Evolutionary conservation across 2,797 vertebrate species (phyloP).

Genomic region (Hypotaenidia okinawae): DNA sequence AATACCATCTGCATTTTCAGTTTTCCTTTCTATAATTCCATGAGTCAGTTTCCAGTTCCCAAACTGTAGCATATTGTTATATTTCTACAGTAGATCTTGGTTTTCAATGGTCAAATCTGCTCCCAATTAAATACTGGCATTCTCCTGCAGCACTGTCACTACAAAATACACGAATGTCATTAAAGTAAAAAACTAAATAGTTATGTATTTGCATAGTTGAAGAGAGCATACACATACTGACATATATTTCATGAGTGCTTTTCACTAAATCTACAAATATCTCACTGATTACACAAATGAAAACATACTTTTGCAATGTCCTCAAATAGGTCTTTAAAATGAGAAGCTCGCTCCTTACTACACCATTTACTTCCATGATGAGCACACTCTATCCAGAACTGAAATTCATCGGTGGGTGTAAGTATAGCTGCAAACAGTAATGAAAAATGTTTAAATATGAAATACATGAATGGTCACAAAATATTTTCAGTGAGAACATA

Average conservation of each 20-base stretch:
- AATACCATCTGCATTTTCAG: neutral
- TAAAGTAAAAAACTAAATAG: neutral
- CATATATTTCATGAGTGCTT: neutral
- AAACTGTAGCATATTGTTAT: neutral
- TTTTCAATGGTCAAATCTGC: neutral
- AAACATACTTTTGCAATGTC: constrained; percentile 87
- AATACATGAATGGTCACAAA: neutral
- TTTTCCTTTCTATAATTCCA: neutral
- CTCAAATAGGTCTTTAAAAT: constrained; percentile 90
- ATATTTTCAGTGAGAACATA: neutral
- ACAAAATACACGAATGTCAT: neutral
- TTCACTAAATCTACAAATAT: neutral
- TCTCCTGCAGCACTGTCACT: neutral
- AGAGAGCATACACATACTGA: neutral
- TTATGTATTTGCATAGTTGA: neutral
- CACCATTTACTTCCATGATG: constrained; percentile 82
- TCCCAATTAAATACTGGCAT: neutral
- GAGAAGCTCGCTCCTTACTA: constrained; percentile 84
- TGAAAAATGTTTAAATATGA: neutral
- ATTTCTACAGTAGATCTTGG: neutral
- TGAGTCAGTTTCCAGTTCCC: neutral
- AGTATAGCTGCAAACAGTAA: constrained; percentile 85
- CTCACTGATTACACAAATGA: neutral
- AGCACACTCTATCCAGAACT: constrained; percentile 90
- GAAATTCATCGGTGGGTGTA: constrained; percentile 93